Evolutionary conservation across 2,888 invertebrate genomes (phyloP).

Genomic region (Buathra laborator): DNA sequence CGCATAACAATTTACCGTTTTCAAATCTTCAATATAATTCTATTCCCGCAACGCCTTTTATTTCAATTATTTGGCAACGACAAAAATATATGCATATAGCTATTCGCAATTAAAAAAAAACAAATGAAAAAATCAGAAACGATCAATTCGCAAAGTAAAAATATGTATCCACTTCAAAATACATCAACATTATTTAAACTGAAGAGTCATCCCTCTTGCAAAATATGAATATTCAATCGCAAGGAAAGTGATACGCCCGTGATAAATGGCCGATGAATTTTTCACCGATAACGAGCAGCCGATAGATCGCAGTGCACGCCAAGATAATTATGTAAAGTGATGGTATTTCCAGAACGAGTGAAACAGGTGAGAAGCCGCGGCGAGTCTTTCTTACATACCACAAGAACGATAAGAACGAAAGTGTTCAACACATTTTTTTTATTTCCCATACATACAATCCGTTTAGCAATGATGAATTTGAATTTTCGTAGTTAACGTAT

Average conservation of each 20-base stretch:
- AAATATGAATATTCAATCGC: neutral
- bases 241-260: conserved; percentile 1
- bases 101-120: neutral
- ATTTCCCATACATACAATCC: conserved; percentile 31
- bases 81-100: neutral
- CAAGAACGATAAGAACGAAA: conserved; percentile 53
- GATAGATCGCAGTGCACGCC: conserved; percentile 21
- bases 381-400: conserved; percentile 5
- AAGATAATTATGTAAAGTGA: conserved; percentile 44
- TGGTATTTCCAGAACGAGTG: conserved; percentile 30
- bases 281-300: conserved; percentile 28
- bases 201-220: neutral
- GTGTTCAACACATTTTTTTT: conserved; percentile 26
- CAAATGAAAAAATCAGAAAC: neutral
- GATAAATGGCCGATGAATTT: conserved; percentile 12
- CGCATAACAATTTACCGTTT: neutral
- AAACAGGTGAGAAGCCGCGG: conserved; percentile 10
- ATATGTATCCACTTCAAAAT: neutral
- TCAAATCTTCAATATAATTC: too few species aligned
- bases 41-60: too few species aligned
- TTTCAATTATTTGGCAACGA: too few species aligned
- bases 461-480: conserved; percentile 42
- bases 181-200: neutral
- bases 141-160: neutral
- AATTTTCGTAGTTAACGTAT: conserved; percentile 5